Evolutionary conservation across 1,140 invertebrate genomes (phyloP).

Genomic region (Batillaria attramentaria): DNA sequence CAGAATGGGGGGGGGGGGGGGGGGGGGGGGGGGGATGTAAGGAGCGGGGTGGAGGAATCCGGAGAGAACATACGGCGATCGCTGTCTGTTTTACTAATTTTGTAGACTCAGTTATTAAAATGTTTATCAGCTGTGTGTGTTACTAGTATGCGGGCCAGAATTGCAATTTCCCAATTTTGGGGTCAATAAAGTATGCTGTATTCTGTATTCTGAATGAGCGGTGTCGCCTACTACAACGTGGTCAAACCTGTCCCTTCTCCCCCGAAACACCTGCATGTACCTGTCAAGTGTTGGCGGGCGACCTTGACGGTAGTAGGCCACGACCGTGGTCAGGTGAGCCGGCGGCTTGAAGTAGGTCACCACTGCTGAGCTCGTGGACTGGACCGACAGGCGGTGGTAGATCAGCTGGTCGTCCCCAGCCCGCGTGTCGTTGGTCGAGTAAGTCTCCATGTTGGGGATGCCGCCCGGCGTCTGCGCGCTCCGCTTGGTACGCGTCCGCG

Average conservation of each 20-base stretch:
- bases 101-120: too few relatives aligned
- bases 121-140: too few relatives aligned
- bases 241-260: too few relatives aligned
- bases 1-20: too few relatives aligned
- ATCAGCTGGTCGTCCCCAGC: slow-evolving; percentile 18
- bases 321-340: not conserved
- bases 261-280: not conserved
- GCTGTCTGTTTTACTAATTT: not conserved
- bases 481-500: not conserved
- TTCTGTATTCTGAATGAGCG: not conserved
- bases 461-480: not conserved
- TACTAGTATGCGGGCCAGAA: too few relatives aligned
- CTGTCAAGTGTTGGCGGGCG: slow-evolving; percentile 6
- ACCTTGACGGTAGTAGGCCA: slow-evolving; percentile 13
- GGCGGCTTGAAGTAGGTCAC: slow-evolving; percentile 14
- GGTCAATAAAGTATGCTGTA: too few relatives aligned
- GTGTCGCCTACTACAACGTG: not conserved
- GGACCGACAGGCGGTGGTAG: slow-evolving; percentile 28
- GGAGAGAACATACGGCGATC: not conserved
- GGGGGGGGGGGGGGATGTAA: too few relatives aligned
- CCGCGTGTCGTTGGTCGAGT: slow-evolving; percentile 9
- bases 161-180: too few relatives aligned
- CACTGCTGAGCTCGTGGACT: not conserved
- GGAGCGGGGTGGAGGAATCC: too few relatives aligned
- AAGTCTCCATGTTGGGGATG: not conserved